These are phyloP conservation scores for Operophtera brumata DNA, from an alignment of 2,888 invertebrate genomes.

Conservation along the genomic window DNA sequence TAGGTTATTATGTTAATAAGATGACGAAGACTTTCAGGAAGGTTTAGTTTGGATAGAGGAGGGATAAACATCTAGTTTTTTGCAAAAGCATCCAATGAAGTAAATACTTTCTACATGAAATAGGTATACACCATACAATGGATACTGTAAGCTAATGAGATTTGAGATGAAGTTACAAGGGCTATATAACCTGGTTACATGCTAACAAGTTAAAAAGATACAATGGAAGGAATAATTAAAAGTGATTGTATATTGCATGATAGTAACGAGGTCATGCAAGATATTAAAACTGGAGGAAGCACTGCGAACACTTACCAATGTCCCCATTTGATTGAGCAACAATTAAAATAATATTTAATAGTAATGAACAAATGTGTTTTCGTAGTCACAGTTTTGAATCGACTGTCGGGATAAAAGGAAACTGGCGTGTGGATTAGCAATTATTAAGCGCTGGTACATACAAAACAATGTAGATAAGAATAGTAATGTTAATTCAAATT, in stretches of 20 bases:
- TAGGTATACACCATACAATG: constrained; percentile 41
- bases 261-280: constrained; percentile 54
- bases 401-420: constrained; percentile 39
- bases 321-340: constrained; percentile 37
- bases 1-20: constrained; percentile 7
- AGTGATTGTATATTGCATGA: constrained; percentile 46
- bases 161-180: constrained; percentile 46
- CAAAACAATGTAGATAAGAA: constrained; percentile 48
- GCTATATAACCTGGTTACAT: constrained; percentile 52
- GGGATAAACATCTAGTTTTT: constrained; percentile 37
- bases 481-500: constrained; percentile 52
- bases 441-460: constrained; percentile 30
- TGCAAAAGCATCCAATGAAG: constrained; percentile 48
- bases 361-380: constrained; percentile 24
- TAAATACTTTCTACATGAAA: constrained; percentile 33
- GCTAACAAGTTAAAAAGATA: constrained; percentile 40
- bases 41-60: constrained; percentile 36
- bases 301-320: constrained; percentile 46
- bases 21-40: constrained; percentile 49
- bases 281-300: constrained; percentile 31
- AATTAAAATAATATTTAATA: constrained; percentile 23
- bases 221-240: constrained; percentile 32
- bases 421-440: constrained; percentile 47
- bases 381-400: constrained; percentile 26
- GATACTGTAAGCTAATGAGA: constrained; percentile 49